phyloP scores from a whole-genome alignment of 1,140 invertebrate species.

The Paraescarpia echinospica region DNA sequence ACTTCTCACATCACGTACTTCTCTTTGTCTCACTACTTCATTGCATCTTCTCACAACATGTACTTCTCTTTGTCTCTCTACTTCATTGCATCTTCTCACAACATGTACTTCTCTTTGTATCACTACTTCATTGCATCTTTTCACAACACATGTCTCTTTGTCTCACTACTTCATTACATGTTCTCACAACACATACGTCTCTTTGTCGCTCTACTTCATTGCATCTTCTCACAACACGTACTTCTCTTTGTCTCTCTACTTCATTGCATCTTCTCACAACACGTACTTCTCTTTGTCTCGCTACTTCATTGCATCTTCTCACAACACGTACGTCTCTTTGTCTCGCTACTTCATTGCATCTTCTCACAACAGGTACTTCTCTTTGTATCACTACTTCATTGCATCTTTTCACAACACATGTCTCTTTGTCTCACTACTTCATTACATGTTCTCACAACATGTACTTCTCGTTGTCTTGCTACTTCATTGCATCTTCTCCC shows the following conservation, averaged over 20 bases:
- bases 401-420: slow-evolving; percentile 70
- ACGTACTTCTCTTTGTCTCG: slow-evolving; percentile 65
- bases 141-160: slow-evolving; percentile 64
- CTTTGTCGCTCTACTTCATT: slow-evolving; percentile 69
- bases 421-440: slow-evolving; percentile 15
- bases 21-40: slow-evolving; percentile 67
- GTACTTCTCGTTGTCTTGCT: no score
- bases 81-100: no score
- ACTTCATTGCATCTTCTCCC: slow-evolving; percentile 70
- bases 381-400: slow-evolving; percentile 69
- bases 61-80: slow-evolving; percentile 39
- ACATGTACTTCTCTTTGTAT: no score
- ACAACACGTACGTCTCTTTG: slow-evolving; percentile 64
- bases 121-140: slow-evolving; percentile 71
- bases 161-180: background rate
- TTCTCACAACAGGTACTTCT: no score
- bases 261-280: no score
- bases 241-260: slow-evolving; percentile 30
- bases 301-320: slow-evolving; percentile 70
- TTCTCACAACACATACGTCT: no score
- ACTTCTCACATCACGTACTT: no score
- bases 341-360: background rate
- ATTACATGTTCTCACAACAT: no score
- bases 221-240: slow-evolving; percentile 70
- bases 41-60: slow-evolving; percentile 71